Conservation (phyloP, 2,797 vertebrate genomes). For the Arctocebus calabarensis region DNA sequence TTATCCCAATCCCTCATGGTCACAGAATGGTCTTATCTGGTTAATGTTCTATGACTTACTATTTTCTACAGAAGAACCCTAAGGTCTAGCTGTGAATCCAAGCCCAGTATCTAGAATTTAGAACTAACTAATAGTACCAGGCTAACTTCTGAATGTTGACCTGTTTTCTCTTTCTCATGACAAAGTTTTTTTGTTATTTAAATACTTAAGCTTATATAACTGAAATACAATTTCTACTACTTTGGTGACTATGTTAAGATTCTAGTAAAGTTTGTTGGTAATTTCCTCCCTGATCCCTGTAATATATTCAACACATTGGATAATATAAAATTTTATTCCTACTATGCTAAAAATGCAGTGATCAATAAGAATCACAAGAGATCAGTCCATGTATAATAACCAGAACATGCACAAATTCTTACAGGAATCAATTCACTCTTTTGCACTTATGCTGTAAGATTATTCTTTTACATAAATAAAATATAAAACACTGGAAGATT, state of each 20-base stretch:
- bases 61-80: background rate
- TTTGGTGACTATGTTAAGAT: background rate
- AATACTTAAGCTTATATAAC: background rate
- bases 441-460: background rate
- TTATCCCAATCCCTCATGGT: background rate
- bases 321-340: background rate
- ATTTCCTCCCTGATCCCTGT: background rate
- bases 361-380: background rate
- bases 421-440: background rate
- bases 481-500: background rate
- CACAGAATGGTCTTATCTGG: background rate
- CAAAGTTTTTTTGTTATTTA: background rate
- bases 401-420: background rate
- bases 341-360: background rate
- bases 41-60: background rate
- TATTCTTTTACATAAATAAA: conserved; percentile 36
- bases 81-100: background rate
- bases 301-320: background rate
- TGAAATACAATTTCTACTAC: background rate
- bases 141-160: background rate
- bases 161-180: background rate
- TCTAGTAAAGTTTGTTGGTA: background rate
- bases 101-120: background rate
- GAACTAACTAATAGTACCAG: background rate
- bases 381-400: background rate